phyloP scores from a whole-genome alignment of 2,888 invertebrate species.

The Tuberolachnus salignus region DNA sequence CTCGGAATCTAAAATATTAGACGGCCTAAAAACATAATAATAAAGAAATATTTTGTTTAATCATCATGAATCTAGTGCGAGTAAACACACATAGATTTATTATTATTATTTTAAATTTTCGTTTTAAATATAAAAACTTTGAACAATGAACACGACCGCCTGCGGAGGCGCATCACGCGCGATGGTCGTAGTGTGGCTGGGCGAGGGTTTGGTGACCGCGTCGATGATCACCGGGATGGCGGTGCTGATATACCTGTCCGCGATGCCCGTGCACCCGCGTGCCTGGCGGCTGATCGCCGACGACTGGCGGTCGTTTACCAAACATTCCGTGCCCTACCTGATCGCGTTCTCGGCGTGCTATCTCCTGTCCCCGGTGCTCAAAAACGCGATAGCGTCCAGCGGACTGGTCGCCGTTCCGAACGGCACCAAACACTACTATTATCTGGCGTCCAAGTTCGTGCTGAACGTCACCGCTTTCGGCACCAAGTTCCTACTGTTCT shows the following conservation, averaged over 20 bases:
- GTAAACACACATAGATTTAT: no score
- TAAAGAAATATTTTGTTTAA: no score
- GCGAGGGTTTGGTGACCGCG: neutral
- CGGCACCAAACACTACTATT: neutral
- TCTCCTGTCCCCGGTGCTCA: neutral
- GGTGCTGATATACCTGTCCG: neutral
- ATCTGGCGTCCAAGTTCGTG: neutral
- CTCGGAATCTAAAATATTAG: no score
- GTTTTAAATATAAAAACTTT: neutral
- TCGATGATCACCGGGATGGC: no score
- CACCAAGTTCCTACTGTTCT: conserved; percentile 1
- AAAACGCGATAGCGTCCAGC: neutral
- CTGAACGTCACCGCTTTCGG: neutral
- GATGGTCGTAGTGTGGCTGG: neutral
- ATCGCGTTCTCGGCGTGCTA: neutral
- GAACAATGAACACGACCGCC: neutral
- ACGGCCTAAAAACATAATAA: no score
- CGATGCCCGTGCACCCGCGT: neutral
- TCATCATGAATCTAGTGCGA: no score
- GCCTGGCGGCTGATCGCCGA: neutral
- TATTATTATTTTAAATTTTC: no score
- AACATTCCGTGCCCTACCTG: neutral
- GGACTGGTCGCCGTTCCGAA: neutral
- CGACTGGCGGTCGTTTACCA: neutral
- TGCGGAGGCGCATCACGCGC: neutral